Base-by-base conservation (phyloP, 2,888 invertebrate species). In the Apoderus coryli region DNA sequence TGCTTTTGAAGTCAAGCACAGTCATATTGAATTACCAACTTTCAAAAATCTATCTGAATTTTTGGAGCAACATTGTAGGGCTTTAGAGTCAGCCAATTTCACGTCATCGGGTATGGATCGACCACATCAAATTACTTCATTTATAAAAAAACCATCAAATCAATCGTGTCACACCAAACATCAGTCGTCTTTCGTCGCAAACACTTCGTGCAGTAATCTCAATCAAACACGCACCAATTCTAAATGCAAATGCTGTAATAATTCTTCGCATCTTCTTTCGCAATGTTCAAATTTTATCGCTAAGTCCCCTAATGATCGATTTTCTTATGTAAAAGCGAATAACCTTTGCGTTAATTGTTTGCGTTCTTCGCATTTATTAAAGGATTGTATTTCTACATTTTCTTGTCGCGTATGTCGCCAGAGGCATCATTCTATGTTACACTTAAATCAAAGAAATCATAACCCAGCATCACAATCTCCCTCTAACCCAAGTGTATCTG, bases 1-100 rank as follows among this genome's bases (percentile, higher is more conserved):
- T n/a, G 16, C 10, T 16, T 27, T 27, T 27, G 16, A 27, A 10
- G 4, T 27, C 5, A 6, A 27, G 6, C 10, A 6, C 9, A 16
- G 27, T 16, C 10, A 6, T 16, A 16, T 4, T 15, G 6, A 27
- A 7, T 15, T 16, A n/a, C 14, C 16, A 4, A 16, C 16, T 10
- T 16, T 15, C 16, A 14, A 27, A 16, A 10, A 16, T 6, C 10
- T 27, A 6, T 11, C 9, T 10, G 5, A 4, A 4, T 27, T 16
- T 14, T 10, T 27, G 10, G 16, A 14, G n/a, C 10, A 10, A 6
- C 27, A 27, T 16, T 27, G 27, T 16, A 27, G 11, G 10, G 27
- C 16, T 16, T 27, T 27, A 11, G 27, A 27, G 10, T 27, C 27
- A 16, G 16, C 16, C 7, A 7, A 6, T 19, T n/a, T 19, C n/a